Conservation (phyloP, 92 coral and sea anemone species). For the Epizoanthus rinbou region DNA sequence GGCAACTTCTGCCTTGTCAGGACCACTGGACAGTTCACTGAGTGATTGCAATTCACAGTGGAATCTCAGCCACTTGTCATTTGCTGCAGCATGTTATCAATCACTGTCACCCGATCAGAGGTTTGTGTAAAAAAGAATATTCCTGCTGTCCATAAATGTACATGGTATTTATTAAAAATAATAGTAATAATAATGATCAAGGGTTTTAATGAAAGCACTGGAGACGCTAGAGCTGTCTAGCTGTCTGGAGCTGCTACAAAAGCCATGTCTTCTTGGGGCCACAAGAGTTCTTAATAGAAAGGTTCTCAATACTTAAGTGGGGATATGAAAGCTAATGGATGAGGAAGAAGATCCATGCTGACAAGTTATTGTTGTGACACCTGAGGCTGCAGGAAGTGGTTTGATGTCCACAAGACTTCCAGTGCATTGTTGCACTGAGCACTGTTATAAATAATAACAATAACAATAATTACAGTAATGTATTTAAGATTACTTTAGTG, state of each 20-base stretch:
- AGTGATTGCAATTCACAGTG: conserved; percentile 25
- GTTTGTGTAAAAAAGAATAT: conserved; percentile 10
- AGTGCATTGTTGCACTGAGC: conserved; percentile 22
- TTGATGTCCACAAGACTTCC: conserved; percentile 24
- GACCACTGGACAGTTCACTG: conserved; percentile 27
- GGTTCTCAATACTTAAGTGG: conserved; percentile 1
- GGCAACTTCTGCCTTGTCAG: conserved; percentile 25
- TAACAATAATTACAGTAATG: conserved; percentile 20
- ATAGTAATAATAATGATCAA: conserved; percentile 14
- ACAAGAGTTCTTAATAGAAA: no score
- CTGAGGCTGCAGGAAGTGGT: neutral
- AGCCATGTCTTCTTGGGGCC: no score
- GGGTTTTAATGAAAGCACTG: conserved; percentile 21
- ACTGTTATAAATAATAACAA: conserved; percentile 17
- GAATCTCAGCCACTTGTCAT: conserved; percentile 26
- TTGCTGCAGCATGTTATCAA: conserved; percentile 25
- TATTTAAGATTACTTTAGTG: conserved; percentile 23
- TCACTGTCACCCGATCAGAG: conserved; percentile 25
- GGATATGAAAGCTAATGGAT: conserved; percentile 12
- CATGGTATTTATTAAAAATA: conserved; percentile 14
- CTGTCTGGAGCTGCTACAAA: conserved; percentile 28
- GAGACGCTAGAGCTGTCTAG: conserved; percentile 23
- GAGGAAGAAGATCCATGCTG: conserved; percentile 9
- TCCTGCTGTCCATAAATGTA: conserved; percentile 23
- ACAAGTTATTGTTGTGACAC: conserved; percentile 1